Evolutionary conservation across 2,888 invertebrate genomes (phyloP).

Genomic region (Sphaerophoria taeniata): DNA sequence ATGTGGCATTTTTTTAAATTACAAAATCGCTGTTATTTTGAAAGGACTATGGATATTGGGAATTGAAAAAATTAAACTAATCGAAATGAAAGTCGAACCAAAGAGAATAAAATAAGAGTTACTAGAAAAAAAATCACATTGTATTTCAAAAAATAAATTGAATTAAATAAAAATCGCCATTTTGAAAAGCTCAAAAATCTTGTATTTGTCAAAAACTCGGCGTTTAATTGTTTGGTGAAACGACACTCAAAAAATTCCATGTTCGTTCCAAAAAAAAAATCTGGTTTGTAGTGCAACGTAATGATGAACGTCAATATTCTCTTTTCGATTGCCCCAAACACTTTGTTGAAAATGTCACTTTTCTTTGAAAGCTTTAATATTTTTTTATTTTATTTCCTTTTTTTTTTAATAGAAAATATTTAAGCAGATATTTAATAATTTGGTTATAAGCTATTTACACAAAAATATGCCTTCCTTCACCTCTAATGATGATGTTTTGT

Average conservation of each 20-base stretch:
- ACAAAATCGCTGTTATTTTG: constrained; percentile 15
- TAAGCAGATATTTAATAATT: constrained; percentile 39
- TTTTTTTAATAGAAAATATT: constrained; percentile 34
- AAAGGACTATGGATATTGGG: constrained; percentile 54
- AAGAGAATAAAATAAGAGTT: background rate
- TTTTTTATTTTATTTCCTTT: background rate
- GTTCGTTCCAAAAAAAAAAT: constrained; percentile 77
- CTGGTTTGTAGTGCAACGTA: constrained; percentile 58
- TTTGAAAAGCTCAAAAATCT: constrained; percentile 38
- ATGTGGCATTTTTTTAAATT: constrained; percentile 39
- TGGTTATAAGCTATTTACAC: constrained; percentile 62
- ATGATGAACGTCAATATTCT: constrained; percentile 59
- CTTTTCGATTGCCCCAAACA: constrained; percentile 81
- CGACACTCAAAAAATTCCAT: constrained; percentile 84
- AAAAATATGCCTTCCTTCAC: constrained; percentile 70
- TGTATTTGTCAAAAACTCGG: constrained; percentile 65
- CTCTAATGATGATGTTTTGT: constrained; percentile 41
- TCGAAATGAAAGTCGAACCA: constrained; percentile 27
- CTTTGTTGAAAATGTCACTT: constrained; percentile 78
- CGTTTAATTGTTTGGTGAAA: constrained; percentile 80
- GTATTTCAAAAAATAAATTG: constrained; percentile 76
- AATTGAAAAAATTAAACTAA: constrained; percentile 29
- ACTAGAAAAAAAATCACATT: constrained; percentile 20
- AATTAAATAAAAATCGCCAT: constrained; percentile 80
- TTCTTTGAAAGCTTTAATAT: constrained; percentile 55